Conservation (phyloP, 1,140 invertebrate species). For the Chironomus tepperi region DNA sequence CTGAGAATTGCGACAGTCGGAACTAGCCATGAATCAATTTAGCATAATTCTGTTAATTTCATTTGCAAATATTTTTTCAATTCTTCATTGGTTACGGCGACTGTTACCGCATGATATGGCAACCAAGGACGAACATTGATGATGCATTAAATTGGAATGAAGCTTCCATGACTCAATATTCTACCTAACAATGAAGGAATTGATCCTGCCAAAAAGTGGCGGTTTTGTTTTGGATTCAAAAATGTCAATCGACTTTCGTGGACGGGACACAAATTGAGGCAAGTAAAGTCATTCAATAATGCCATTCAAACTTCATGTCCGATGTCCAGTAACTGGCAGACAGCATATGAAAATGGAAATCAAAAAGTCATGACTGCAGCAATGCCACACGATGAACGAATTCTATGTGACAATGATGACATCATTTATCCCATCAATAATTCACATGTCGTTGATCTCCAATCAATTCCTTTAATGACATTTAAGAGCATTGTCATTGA, state of each 20-base stretch:
- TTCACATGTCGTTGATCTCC: conserved; percentile 33
- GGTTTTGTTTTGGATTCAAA: neutral
- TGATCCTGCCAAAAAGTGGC: conserved; percentile 4
- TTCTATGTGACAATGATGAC: conserved; percentile 37
- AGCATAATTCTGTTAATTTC: conserved; percentile 18
- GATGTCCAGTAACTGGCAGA: neutral
- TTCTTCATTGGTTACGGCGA: neutral
- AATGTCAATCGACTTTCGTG: neutral
- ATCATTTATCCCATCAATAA: conserved; percentile 31
- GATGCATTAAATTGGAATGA: neutral
- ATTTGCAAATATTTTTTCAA: neutral
- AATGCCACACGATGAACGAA: conserved; percentile 33
- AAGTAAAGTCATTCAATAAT: neutral
- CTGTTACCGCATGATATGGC: neutral
- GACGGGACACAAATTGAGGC: neutral
- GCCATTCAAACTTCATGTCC: neutral
- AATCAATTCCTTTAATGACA: conserved; percentile 31
- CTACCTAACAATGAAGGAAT: conserved; percentile 2
- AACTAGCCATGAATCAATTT: neutral
- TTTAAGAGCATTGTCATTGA: conserved; percentile 34
- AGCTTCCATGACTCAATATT: too few species aligned
- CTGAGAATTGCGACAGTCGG: neutral
- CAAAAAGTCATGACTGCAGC: conserved; percentile 13
- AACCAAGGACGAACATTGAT: neutral
- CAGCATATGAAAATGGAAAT: neutral